Conservation (phyloP, 2,888 invertebrate species). For the Nycteola revayana region DNA sequence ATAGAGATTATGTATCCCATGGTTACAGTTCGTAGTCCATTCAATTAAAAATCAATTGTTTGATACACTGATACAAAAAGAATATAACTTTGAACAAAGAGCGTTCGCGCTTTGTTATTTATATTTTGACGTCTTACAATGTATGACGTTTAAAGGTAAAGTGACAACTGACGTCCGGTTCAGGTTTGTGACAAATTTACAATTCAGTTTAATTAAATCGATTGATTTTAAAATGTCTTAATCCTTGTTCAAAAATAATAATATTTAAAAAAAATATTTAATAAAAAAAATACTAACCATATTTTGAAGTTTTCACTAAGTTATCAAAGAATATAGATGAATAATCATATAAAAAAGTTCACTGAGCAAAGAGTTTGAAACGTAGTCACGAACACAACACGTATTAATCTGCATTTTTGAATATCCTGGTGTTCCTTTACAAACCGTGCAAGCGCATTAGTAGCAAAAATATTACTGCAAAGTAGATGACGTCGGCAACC, state of each 20-base stretch:
- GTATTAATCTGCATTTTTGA: slow-evolving; percentile 67
- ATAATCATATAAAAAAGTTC: slow-evolving; percentile 22
- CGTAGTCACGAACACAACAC: slow-evolving; percentile 54
- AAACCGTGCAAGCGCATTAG: slow-evolving; percentile 75
- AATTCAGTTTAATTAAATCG: slow-evolving; percentile 3
- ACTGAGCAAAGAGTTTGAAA: slow-evolving; percentile 40
- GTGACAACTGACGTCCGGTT: too few species aligned
- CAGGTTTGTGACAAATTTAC: too few species aligned
- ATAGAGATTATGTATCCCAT: slow-evolving; percentile 41
- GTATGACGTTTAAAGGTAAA: too few species aligned
- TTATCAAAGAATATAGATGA: slow-evolving; percentile 26
- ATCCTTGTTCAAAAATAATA: slow-evolving; percentile 3
- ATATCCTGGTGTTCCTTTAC: slow-evolving; percentile 60
- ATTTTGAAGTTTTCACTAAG: slow-evolving; percentile 31
- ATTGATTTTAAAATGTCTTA: slow-evolving; percentile 12
- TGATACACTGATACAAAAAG: too few species aligned
- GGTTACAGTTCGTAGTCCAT: too few species aligned
- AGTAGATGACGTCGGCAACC: slow-evolving; percentile 76
- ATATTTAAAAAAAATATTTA: not conserved
- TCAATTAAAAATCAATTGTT: too few species aligned
- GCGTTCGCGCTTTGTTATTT: too few species aligned
- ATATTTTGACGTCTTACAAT: slow-evolving; percentile 10
- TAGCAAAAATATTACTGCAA: slow-evolving; percentile 79
- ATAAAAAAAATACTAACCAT: slow-evolving; percentile 23
- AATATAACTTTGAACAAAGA: too few species aligned